A percentile compares a stretch with the other conserved stretches of the same genome.
phyloP scores from a whole-genome alignment of 2,888 invertebrate species.

The Athrips mouffetella region DNA sequence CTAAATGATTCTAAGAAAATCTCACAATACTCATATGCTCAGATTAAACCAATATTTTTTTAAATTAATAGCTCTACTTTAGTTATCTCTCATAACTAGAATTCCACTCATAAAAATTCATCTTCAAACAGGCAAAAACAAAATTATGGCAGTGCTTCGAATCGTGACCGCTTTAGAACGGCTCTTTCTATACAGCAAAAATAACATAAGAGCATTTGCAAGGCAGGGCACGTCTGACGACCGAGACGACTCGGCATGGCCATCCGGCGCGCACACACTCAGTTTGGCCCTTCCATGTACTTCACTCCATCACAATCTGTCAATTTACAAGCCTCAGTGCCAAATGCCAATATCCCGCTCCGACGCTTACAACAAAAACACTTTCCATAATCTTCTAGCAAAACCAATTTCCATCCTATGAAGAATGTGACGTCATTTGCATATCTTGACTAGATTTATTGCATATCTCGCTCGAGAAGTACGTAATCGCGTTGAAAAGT shows the following conservation, averaged over 20 bases:
- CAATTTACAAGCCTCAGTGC: slow-evolving; percentile 19
- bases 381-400: slow-evolving; percentile 4
- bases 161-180: slow-evolving; percentile 20
- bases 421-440: slow-evolving; percentile 14
- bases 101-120: neutral
- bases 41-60: slow-evolving; percentile 1
- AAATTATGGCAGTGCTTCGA: too few species aligned
- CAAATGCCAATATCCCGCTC: slow-evolving; percentile 7
- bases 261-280: slow-evolving; percentile 28
- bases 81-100: too few species aligned
- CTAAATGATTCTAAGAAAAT: neutral
- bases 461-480: neutral
- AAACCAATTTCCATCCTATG: slow-evolving; percentile 8
- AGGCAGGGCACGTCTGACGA: slow-evolving; percentile 34
- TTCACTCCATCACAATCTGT: slow-evolving; percentile 13
- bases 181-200: slow-evolving; percentile 24
- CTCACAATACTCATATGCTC: neutral
- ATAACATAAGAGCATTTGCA: slow-evolving; percentile 33
- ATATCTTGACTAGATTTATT: slow-evolving; percentile 14
- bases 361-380: slow-evolving; percentile 1
- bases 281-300: slow-evolving; percentile 14
- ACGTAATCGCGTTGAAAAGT: neutral
- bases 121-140: neutral
- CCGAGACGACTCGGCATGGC: slow-evolving; percentile 24
- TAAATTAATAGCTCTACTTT: neutral